Evolutionary conservation across 2,888 invertebrate genomes (phyloP), one percentile per base, ranked within the genome.

Genomic region (Drepanosiphum platanoidis): DNA sequence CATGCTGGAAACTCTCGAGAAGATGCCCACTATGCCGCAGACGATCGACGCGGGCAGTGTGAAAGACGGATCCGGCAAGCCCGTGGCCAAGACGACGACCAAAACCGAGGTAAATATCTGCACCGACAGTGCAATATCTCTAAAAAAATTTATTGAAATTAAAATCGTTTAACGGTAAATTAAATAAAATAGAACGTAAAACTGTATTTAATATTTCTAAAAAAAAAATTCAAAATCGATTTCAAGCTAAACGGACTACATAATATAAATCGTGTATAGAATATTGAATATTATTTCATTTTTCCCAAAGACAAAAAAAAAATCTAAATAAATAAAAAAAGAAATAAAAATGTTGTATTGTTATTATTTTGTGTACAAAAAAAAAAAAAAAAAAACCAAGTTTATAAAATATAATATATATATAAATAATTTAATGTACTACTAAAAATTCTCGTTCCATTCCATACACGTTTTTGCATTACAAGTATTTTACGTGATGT

Each of bases 31-130:
- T 1, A 8, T 84, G 3, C 27, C 68, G 18, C 52, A 77, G 58
- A 4, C 39, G 15, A 30, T 58, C 0, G 61, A 39, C 36, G 1
- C 18, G 15, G 83, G 18, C 9, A 11, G 15, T 4, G 1, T 3
- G 15, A 27, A 81, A 30, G 30, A 32, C 8, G 68, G 22, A 0
- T 18, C 84, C 15, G n/a, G n/a, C 1, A 74, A 74, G 15, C 75
- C 77, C 11, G 34, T 68, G 13, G n/a, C 11, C n/a, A 84, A 84
- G 36, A 84, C 75, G 22, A 84, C 84, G 5, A 15, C 77, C 39
- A 84, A 36, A 27, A 84, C 84, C 34, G 84, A 84, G 68, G 84
- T 84, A 84, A 68, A 27, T 64, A 27, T n/a, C n/a, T n/a, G n/a
- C n/a, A n/a, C n/a, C n/a, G n/a, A n/a, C n/a, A n/a, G n/a, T n/a